Evolutionary conservation across 2,113 vertebrate genomes (phyloP).

Genomic region (Amphilophus citrinellus): DNA sequence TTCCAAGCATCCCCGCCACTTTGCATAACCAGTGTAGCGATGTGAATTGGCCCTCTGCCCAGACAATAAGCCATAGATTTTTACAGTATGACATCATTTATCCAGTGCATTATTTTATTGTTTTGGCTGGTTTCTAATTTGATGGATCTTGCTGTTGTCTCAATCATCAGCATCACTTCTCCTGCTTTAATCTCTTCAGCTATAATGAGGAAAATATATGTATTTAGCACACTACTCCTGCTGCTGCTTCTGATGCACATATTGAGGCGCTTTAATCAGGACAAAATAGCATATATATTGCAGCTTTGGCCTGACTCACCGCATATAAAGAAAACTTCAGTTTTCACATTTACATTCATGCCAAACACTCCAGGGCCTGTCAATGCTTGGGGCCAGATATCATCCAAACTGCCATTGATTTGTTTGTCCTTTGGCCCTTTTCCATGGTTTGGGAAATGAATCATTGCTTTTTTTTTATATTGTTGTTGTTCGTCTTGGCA

Average conservation of each 20-base stretch:
- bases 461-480: slow-evolving; percentile 52
- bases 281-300: slow-evolving; percentile 34
- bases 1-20: slow-evolving; percentile 31
- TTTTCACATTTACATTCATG: slow-evolving; percentile 72
- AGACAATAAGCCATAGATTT: slow-evolving; percentile 69
- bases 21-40: slow-evolving; percentile 64
- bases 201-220: slow-evolving; percentile 22
- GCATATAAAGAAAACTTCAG: slow-evolving; percentile 61
- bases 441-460: slow-evolving; percentile 71
- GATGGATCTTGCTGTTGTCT: slow-evolving; percentile 62
- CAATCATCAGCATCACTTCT: slow-evolving; percentile 52
- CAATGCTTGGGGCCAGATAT: slow-evolving; percentile 67
- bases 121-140: slow-evolving; percentile 71
- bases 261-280: slow-evolving; percentile 45
- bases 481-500: slow-evolving; percentile 71
- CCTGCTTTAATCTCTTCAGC: slow-evolving; percentile 25
- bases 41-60: slow-evolving; percentile 67
- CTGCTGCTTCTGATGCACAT: slow-evolving; percentile 1
- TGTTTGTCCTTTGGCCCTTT: slow-evolving; percentile 74
- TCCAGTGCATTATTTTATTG: slow-evolving; percentile 72
- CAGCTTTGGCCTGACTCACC: slow-evolving; percentile 24
- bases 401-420: slow-evolving; percentile 79
- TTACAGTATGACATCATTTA: slow-evolving; percentile 76
- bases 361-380: slow-evolving; percentile 65
- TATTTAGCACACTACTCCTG: slow-evolving; percentile 32